Evolutionary conservation across 2,797 vertebrate genomes (phyloP), one percentile per base, ranked within the genome.

Genomic region (Tadarida brasiliensis): DNA sequence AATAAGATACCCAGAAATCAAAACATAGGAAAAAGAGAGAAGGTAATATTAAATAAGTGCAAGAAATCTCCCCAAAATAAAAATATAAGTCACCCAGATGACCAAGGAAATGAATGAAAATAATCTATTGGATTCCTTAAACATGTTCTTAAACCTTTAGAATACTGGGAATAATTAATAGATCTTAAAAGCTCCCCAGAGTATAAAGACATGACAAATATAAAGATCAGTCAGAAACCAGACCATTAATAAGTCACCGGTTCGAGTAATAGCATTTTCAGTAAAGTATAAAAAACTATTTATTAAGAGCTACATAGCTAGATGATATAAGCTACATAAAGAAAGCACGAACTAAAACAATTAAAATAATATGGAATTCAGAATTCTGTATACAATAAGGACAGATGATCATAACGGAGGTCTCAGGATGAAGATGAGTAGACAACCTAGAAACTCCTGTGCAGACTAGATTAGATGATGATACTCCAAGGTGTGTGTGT

Each of bases 141-240:
- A 61, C 10, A 86, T 86, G 74, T 78, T 70, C 33, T 82, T 78
- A n/a, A 81, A 73, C 28, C 1, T 86, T 93, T 84, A 91, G 28
- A 90, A 33, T 49, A 9, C 11, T 67, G 44, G 2, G 15, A 35
- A 56, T 61, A 68, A 59, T 14, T 35, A 67, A 68, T 74, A 76
- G 14, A 51, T 49, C 28, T 17, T 84, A 24, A 84, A 76, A 74
- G 5, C 4, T 56, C 28, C 26, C 28, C 39, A 47, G n/a, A 83
- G 57, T 4, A 54, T 54, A 83, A 74, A 49, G 2, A 26, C 26
- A 74, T 49, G 5, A 35, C 26, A 67, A 71, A 47, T 47, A 39
- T 8, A 63, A 91, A 73, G 9, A 78, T 59, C 54, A 56, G 3
- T 6, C 10, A 76, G 22, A 84, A 70, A 19, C 7, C 2, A 24